phyloP scores from a whole-genome alignment of 2,113 vertebrate genomes.

The Excalfactoria chinensis region DNA sequence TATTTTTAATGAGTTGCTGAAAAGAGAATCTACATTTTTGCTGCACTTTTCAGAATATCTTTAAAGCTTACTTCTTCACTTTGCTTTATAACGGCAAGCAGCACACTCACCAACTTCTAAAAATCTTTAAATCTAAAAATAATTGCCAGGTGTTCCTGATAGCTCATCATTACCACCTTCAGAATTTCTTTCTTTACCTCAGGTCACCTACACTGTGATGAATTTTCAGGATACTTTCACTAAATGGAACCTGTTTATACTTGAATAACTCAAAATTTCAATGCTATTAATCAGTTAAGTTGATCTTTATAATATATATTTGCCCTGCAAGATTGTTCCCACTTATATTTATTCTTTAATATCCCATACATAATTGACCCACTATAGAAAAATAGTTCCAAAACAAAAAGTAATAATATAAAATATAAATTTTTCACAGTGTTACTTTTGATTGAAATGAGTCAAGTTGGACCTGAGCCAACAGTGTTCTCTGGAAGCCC shows the following conservation, averaged over 20 bases:
- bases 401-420: background rate
- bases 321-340: background rate
- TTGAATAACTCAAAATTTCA: background rate
- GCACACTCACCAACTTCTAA: background rate
- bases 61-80: conserved; percentile 2
- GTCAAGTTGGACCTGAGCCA: too few relatives aligned
- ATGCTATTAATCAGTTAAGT: background rate
- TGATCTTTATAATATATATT: background rate
- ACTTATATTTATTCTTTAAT: background rate
- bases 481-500: too few relatives aligned
- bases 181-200: background rate
- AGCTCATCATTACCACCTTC: conserved; percentile 34
- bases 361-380: background rate
- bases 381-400: background rate
- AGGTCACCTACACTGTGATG: background rate
- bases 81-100: conserved; percentile 14
- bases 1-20: conserved; percentile 7
- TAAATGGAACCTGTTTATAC: background rate
- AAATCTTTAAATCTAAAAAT: conserved; percentile 33
- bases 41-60: conserved; percentile 8
- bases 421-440: background rate
- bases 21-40: conserved; percentile 21
- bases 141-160: conserved; percentile 24
- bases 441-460: background rate
- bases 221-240: conserved; percentile 35